Conservation (phyloP, 2,113 vertebrate species). For the Myrmecophaga tridactyla region DNA sequence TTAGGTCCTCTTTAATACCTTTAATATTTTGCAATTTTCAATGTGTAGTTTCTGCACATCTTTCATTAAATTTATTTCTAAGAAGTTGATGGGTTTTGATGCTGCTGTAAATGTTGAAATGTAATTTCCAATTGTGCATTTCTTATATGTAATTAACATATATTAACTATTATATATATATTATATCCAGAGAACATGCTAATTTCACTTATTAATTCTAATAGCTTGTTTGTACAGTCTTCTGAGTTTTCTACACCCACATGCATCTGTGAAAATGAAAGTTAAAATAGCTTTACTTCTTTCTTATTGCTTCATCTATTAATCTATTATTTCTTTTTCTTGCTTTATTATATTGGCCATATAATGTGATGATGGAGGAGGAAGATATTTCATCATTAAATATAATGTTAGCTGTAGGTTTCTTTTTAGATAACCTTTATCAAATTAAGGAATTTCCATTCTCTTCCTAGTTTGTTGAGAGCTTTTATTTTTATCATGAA, state of each 20-base stretch:
- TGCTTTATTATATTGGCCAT: not conserved
- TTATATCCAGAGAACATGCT: not conserved
- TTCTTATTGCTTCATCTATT: not conserved
- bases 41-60: not conserved
- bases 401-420: not conserved
- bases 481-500: not conserved
- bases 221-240: not conserved
- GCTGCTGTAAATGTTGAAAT: not conserved
- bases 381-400: not conserved
- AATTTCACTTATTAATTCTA: not conserved
- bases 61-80: not conserved
- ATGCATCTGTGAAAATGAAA: not conserved
- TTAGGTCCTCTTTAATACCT: not conserved
- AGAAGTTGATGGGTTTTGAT: not conserved
- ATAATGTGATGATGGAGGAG: not conserved
- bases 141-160: not conserved
- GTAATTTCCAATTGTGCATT: not conserved
- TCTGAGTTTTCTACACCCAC: not conserved
- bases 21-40: not conserved
- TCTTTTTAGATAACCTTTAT: not conserved
- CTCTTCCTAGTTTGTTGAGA: not conserved
- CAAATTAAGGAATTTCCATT: not conserved
- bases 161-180: not conserved
- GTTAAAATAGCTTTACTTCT: not conserved
- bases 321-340: not conserved